Evolutionary conservation across 2,113 vertebrate genomes (phyloP).

Genomic region (Chloebia gouldiae): DNA sequence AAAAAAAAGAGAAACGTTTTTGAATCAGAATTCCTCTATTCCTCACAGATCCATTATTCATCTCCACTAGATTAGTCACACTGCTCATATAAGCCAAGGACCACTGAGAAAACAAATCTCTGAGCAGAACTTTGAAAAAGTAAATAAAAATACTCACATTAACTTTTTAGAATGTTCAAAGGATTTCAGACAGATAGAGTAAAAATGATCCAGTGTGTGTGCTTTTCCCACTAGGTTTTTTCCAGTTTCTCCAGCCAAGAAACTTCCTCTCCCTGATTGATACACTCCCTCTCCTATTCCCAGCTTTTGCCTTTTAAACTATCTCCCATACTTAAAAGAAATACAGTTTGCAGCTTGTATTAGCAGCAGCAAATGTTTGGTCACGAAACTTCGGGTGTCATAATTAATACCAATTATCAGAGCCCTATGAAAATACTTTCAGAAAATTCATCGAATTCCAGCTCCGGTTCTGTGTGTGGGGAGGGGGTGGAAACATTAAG

Average conservation of each 20-base stretch:
- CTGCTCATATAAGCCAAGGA: background rate
- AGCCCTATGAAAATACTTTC: slow-evolving; percentile 3
- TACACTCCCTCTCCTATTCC: slow-evolving; percentile 34
- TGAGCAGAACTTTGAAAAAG: slow-evolving; percentile 27
- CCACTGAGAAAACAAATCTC: slow-evolving; percentile 28
- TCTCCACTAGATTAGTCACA: slow-evolving; percentile 35
- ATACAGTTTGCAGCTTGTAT: background rate
- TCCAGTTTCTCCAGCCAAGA: slow-evolving; percentile 16
- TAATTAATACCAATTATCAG: slow-evolving; percentile 19
- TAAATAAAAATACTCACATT: slow-evolving; percentile 29
- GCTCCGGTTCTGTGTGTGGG: background rate
- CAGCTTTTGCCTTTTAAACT: slow-evolving; percentile 36
- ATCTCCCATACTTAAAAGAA: background rate
- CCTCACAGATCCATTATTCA: slow-evolving; percentile 66
- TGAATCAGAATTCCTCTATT: slow-evolving; percentile 57
- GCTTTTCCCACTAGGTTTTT: slow-evolving; percentile 44
- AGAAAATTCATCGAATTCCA: slow-evolving; percentile 24
- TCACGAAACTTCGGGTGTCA: background rate
- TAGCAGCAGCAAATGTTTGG: slow-evolving; percentile 14
- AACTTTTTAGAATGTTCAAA: slow-evolving; percentile 46
- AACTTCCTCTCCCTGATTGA: slow-evolving; percentile 38
- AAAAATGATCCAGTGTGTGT: slow-evolving; percentile 27
- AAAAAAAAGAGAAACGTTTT: background rate
- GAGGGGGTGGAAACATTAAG: background rate
- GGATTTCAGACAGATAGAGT: slow-evolving; percentile 38